Percentiles rank a stretch among this genome's conserved stretches.
phyloP scores from a whole-genome alignment of 2,888 invertebrate species.

The Halictus ligatus region DNA sequence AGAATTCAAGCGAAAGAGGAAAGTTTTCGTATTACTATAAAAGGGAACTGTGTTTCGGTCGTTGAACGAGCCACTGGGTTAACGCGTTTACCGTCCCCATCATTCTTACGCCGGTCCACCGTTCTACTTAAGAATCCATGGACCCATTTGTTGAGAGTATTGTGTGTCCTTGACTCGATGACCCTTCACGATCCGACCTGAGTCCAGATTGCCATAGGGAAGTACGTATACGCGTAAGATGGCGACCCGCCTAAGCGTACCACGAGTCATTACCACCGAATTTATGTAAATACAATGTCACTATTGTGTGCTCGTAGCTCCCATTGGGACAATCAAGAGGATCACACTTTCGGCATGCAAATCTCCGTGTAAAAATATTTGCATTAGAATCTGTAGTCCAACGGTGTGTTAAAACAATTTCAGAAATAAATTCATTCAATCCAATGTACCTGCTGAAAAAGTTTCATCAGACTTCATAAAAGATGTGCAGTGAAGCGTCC shows the following conservation, averaged over 20 bases:
- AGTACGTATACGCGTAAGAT: not conserved
- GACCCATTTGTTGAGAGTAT: not conserved
- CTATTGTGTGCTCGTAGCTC: not conserved
- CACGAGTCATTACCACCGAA: not conserved
- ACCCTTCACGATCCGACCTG: not conserved
- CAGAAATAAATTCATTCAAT: too few relatives aligned
- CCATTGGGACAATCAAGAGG: too few relatives aligned
- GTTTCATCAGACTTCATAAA: not conserved
- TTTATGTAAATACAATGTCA: not conserved
- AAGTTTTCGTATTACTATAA: not conserved
- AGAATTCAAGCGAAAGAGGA: not conserved
- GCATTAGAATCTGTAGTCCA: too few relatives aligned
- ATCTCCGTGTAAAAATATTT: too few relatives aligned
- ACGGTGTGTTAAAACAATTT: too few relatives aligned
- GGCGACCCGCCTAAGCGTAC: not conserved
- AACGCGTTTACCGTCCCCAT: conserved; percentile 2
- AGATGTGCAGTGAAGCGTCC: not conserved
- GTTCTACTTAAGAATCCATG: conserved; percentile 6
- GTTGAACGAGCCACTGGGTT: not conserved
- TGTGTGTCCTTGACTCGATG: not conserved
- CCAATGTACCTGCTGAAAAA: too few relatives aligned
- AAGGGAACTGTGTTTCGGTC: not conserved
- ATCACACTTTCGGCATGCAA: too few relatives aligned
- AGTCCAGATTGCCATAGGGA: not conserved
- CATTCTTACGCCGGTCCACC: not conserved